Conservation (phyloP, 2,113 vertebrate species). For the Gobius niger region DNA sequence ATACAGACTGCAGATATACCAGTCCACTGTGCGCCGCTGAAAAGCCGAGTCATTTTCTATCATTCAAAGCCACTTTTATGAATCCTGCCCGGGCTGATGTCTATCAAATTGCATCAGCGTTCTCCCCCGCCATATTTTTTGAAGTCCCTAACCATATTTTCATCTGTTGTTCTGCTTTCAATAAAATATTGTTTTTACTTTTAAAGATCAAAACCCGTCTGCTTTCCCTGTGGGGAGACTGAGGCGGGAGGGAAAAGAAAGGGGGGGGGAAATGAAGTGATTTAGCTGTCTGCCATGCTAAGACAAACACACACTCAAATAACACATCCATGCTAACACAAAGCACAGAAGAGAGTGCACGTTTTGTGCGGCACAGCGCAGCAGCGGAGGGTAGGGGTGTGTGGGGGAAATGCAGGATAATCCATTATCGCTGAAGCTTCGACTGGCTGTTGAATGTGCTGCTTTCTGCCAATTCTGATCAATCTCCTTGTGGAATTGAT, state of each 20-base stretch:
- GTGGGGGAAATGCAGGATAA: constrained; percentile 37
- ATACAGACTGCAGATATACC: neutral
- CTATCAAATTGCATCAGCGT: constrained; percentile 51
- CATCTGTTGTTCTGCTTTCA: constrained; percentile 46
- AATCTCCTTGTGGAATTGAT: constrained; percentile 35
- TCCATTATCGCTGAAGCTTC: constrained; percentile 38
- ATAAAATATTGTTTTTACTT: constrained; percentile 55
- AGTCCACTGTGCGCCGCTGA: neutral
- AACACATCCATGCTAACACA: neutral
- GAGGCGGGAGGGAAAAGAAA: constrained; percentile 18
- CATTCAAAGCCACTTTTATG: constrained; percentile 11
- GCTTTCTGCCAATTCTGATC: constrained; percentile 37
- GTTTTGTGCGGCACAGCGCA: constrained; percentile 32
- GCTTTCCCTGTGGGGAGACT: constrained; percentile 24
- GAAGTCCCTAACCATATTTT: constrained; percentile 37
- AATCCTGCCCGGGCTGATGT: constrained; percentile 13
- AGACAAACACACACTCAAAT: constrained; percentile 33
- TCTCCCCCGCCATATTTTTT: constrained; percentile 36
- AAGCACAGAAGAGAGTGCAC: constrained; percentile 2
- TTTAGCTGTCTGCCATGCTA: constrained; percentile 45
- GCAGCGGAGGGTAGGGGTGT: constrained; percentile 36
- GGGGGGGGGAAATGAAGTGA: constrained; percentile 17
- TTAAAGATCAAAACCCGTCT: constrained; percentile 49
- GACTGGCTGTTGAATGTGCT: constrained; percentile 31
- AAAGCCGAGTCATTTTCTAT: constrained; percentile 19